Conservation (phyloP, 2,888 invertebrate species). For the Trisateles emortualis region DNA sequence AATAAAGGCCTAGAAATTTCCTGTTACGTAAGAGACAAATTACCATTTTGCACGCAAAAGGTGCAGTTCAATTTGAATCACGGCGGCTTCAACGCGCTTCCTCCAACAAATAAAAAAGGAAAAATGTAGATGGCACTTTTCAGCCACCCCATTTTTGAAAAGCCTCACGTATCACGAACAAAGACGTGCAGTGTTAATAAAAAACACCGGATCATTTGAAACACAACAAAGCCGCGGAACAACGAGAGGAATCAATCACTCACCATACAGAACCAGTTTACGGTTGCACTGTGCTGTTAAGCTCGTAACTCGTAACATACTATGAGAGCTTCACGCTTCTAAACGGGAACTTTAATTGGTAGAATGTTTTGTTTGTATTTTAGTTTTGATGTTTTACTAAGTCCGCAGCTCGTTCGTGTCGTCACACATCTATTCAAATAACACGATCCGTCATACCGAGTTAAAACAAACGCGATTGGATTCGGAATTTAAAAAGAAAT, state of each 20-base stretch:
- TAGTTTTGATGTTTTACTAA: constrained; percentile 29
- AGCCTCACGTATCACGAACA: constrained; percentile 38
- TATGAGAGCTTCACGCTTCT: constrained; percentile 39
- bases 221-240: constrained; percentile 37
- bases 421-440: constrained; percentile 31
- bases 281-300: constrained; percentile 17
- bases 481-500: constrained; percentile 14
- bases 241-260: constrained; percentile 47
- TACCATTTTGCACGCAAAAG: constrained; percentile 39
- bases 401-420: constrained; percentile 8
- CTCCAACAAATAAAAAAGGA: constrained; percentile 31
- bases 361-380: constrained; percentile 38
- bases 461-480: constrained; percentile 31
- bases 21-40: constrained; percentile 31
- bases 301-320: constrained; percentile 19
- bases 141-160: constrained; percentile 39
- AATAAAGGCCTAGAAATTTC: constrained; percentile 20
- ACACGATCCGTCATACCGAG: constrained; percentile 22
- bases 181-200: constrained; percentile 40
- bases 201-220: constrained; percentile 44
- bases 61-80: constrained; percentile 49
- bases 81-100: constrained; percentile 22
- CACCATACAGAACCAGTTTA: constrained; percentile 42
- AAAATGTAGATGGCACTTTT: constrained; percentile 28
- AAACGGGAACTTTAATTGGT: constrained; percentile 44